These are phyloP conservation scores for Nephrotoma appendiculata DNA, from an alignment of 2,888 invertebrate species.

Conservation along the genomic window DNA sequence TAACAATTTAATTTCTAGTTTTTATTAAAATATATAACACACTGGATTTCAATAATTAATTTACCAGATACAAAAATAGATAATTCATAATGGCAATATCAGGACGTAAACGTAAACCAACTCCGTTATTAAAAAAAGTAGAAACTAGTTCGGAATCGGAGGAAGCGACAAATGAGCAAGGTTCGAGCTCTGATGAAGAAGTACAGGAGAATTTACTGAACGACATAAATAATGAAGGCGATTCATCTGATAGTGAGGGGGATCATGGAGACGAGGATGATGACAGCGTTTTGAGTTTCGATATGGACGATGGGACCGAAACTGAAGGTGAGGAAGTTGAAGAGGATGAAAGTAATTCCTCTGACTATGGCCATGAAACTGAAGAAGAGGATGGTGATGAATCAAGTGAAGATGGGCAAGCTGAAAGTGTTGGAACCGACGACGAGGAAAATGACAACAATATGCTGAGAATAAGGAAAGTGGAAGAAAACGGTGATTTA, in stretches of 20 bases:
- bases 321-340: slow-evolving; percentile 27
- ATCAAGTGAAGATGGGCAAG: slow-evolving; percentile 47
- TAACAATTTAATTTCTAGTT: neutral
- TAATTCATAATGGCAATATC: neutral
- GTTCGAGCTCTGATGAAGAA: neutral
- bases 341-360: slow-evolving; percentile 13
- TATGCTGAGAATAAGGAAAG: slow-evolving; percentile 9
- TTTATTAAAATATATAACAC: neutral
- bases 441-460: slow-evolving; percentile 9
- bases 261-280: slow-evolving; percentile 26
- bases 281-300: slow-evolving; percentile 32
- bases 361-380: neutral
- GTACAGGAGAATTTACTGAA: slow-evolving; percentile 21
- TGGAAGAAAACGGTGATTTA: slow-evolving; percentile 7
- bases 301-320: slow-evolving; percentile 34
- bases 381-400: slow-evolving; percentile 31
- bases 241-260: slow-evolving; percentile 34
- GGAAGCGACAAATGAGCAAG: neutral
- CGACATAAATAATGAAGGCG: slow-evolving; percentile 27
- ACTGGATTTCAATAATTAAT: neutral
- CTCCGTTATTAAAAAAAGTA: neutral
- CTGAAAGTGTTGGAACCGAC: slow-evolving; percentile 1
- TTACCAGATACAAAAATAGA: neutral
- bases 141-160: neutral
- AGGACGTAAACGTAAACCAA: neutral